These are phyloP conservation scores for Trimorus sp. DNA, from an alignment of 2,888 invertebrate genomes.

Conservation along the genomic window DNA sequence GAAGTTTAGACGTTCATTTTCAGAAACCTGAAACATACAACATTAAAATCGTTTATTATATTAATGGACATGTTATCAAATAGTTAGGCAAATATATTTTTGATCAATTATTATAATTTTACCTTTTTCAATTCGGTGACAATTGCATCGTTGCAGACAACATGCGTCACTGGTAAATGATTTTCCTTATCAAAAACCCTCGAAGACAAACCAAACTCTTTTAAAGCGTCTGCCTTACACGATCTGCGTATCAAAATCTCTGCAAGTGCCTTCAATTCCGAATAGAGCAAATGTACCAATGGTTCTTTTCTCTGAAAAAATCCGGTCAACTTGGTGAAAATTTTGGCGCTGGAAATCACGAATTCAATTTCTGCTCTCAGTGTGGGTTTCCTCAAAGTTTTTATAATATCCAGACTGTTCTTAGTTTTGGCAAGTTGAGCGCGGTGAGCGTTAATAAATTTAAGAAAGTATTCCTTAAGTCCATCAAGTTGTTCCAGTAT, in stretches of 20 bases:
- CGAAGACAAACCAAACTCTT: conserved; percentile 3
- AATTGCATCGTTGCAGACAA: conserved; percentile 7
- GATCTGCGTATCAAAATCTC: conserved; percentile 16
- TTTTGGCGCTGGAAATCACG: conserved; percentile 20
- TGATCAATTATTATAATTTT: conserved; percentile 6
- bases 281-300: conserved; percentile 50
- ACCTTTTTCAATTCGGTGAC: conserved; percentile 22
- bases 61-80: not conserved
- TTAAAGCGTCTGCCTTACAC: conserved; percentile 7
- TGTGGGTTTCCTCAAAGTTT: conserved; percentile 3
- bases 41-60: not conserved
- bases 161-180: conserved; percentile 1
- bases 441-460: not conserved
- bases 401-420: conserved; percentile 5
- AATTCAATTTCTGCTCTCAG: conserved; percentile 25
- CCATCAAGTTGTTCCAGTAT: conserved; percentile 30
- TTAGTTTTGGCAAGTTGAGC: conserved; percentile 12
- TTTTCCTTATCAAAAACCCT: conserved; percentile 23
- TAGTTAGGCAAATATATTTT: conserved; percentile 6
- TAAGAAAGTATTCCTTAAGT: conserved; percentile 19
- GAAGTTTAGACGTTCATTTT: conserved; percentile 17
- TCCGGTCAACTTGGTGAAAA: conserved; percentile 31
- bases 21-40: conserved; percentile 19
- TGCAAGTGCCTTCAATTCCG: conserved; percentile 18
- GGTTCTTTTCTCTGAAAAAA: conserved; percentile 55